Percentiles rank a stretch among this genome's conserved stretches.
Evolutionary conservation across 1,140 invertebrate species (phyloP).

Genomic region (Leguminivora glycinivorella): DNA sequence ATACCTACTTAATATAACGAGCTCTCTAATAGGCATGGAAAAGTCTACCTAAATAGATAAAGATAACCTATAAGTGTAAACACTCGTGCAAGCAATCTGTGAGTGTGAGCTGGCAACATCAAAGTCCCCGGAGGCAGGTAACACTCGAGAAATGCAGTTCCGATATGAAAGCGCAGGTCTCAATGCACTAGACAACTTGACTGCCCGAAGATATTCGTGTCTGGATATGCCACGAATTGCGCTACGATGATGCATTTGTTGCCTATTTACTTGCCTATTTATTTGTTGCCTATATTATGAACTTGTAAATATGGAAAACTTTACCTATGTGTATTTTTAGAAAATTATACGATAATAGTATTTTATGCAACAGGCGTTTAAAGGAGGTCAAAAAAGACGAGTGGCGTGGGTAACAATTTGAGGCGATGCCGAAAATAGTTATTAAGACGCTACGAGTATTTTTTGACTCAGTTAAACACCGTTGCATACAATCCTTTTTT

Average conservation of each 20-base stretch:
- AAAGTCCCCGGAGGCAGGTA: constrained; percentile 11
- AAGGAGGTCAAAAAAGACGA: no score
- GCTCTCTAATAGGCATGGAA: background rate
- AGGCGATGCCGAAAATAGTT: no score
- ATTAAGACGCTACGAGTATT: no score
- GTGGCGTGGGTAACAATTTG: no score
- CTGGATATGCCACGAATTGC: background rate
- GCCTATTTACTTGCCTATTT: background rate
- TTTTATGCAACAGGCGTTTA: no score
- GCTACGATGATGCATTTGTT: background rate
- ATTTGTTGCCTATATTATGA: no score
- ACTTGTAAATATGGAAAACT: no score
- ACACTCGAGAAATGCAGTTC: constrained; percentile 16
- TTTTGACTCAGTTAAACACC: no score
- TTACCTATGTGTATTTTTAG: no score
- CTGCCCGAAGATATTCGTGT: background rate
- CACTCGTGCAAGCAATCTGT: constrained; percentile 6
- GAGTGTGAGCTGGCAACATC: constrained; percentile 16
- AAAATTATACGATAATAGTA: no score
- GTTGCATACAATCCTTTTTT: no score
- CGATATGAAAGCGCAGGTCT: constrained; percentile 12
- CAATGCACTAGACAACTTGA: constrained; percentile 14
- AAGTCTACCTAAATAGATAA: background rate
- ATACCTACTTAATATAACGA: background rate
- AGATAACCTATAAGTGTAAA: constrained; percentile 3